Evolutionary conservation across 1,140 invertebrate species (phyloP), one percentile per base, ranked within the genome.

Genomic region (Lamellibrachia luymesi): DNA sequence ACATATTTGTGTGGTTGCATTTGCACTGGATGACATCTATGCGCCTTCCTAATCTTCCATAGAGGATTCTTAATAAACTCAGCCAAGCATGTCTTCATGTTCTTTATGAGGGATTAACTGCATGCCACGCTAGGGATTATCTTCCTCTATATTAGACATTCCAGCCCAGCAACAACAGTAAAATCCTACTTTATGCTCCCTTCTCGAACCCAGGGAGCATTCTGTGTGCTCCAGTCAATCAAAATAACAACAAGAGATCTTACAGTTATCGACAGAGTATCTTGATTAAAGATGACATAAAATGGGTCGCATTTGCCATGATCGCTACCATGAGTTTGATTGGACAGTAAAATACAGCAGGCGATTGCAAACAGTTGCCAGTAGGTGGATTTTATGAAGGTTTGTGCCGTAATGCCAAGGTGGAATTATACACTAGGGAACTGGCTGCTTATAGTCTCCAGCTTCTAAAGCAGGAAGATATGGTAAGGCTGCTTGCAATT

Each of bases 171-270:
- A 80, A 22, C 4, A 22, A 80, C 64, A 80, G 64, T 80, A 80
- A 80, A 80, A 80, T 80, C 64, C 64, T 22, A 80, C 64, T 80
- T 80, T 80, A 80, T 80, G 64, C 64, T 80, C 64, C 64, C 64
- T 80, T 56, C 25, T 22, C 64, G 13, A 80, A 80, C 64, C 64
- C 64, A 80, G 64, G 64, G 64, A 80, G 64, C 64, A 80, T 80
- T 80, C 64, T 80, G 64, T 80, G 64, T 80, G 64, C 64, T 80
- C 64, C 64, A 80, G 64, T 80, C 64, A 80, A 80, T 80, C 64
- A 80, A 22, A 80, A 80, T 80, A 80, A 80, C 64, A 80, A 80
- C 64, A 80, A 80, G 64, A 22, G 13, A 6, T 80, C 13, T 17
- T 80, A 80, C 13, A 80, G 64, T 80, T 80, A 80, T 80, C 25